Evolutionary conservation across 53 echinoderm and acorn worm genomes (phyloP), one percentile per base, ranked within the genome.

Genomic region (Arbacia lixula): DNA sequence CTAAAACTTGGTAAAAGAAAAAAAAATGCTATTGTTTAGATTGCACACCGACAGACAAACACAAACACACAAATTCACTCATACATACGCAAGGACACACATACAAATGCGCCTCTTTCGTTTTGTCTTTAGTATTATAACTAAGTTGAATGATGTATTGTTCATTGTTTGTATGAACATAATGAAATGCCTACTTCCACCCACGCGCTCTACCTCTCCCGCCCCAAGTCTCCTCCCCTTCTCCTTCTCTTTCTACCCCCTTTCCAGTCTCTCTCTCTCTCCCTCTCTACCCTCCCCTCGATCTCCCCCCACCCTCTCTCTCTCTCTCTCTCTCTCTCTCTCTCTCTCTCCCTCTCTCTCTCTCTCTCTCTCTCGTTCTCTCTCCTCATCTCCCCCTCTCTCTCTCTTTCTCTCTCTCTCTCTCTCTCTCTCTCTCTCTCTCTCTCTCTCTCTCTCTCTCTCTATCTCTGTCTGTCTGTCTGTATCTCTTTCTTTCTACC

Each of bases 241-340:
- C 51, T 51, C 1, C 17, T 0, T 49, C 50, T 49, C 50, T 49
- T 19, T 49, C 50, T 49, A 12, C 2, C 50, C 2, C 50, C 2
- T 0, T 1, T 19, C 50, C 51, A 14, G 1, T 51, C 6, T 5
- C 51, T 51, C 51, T 51, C 3, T 51, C 2, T 51, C 51, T 51
- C 51, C n/a, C 51, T 4, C 51, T 51, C 51, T 4, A 14, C n/a
- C 51, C 0, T n/a, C n/a, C 51, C n/a, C 2, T 5, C 51, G 14
- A 12, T 5, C 51, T n/a, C 2, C 51, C n/a, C 2, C 43, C 27
- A 42, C 42, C 16, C 27, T 43, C 42, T 43, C 19, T 53, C 53
- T 74, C 50, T 73, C 67, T 66, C 36, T 36, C 12, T n/a, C 36
- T 66, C 3, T 66, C 19, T 66, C 63, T 32, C 33, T 57, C 58